phyloP scores from a whole-genome alignment of 2,888 invertebrate species.

The Aphidius colemani region DNA sequence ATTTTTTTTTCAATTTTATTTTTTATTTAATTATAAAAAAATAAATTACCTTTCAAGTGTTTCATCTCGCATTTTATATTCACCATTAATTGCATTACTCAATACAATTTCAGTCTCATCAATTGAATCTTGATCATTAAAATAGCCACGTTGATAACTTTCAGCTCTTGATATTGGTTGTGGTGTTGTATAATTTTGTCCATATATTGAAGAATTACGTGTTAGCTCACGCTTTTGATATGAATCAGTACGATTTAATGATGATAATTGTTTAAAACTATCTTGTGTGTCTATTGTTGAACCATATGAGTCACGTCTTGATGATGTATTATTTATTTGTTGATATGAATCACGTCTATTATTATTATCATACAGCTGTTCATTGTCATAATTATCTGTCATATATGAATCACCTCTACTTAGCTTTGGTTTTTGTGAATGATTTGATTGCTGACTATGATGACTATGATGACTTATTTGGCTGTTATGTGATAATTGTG shows the following conservation, averaged over 20 bases:
- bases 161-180: constrained; percentile 56
- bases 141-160: constrained; percentile 58
- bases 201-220: constrained; percentile 37
- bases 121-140: constrained; percentile 62
- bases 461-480: constrained; percentile 39
- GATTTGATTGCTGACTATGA: constrained; percentile 44
- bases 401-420: constrained; percentile 51
- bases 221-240: constrained; percentile 46
- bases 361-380: constrained; percentile 29
- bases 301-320: constrained; percentile 49
- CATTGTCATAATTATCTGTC: constrained; percentile 51
- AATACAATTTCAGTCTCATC: constrained; percentile 54
- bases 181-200: constrained; percentile 46
- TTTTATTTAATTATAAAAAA: constrained; percentile 1
- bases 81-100: constrained; percentile 51
- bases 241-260: constrained; percentile 47
- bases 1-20: not conserved
- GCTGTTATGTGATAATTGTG: constrained; percentile 48
- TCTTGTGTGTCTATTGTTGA: constrained; percentile 44
- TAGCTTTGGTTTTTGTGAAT: constrained; percentile 50
- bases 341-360: constrained; percentile 43
- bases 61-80: constrained; percentile 55
- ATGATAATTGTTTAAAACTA: constrained; percentile 42
- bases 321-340: constrained; percentile 30
- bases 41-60: constrained; percentile 52